phyloP scores from a whole-genome alignment of 1,140 invertebrate genomes.

The Ceratitis capitata region DNA sequence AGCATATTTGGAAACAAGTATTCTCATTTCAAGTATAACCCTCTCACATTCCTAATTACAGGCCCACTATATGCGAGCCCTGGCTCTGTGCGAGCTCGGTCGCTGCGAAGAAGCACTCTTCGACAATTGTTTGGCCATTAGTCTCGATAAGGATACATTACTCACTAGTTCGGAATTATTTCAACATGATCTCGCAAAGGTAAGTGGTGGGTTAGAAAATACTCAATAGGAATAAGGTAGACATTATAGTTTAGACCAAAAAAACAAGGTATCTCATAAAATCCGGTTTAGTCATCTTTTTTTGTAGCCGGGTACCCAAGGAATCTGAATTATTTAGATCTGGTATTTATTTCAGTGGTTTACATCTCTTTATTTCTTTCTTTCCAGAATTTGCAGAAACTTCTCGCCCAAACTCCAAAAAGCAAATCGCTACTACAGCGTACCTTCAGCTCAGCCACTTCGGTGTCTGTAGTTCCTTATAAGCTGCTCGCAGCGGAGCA shows the following conservation, averaged over 20 bases:
- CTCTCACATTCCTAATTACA: conserved; percentile 52
- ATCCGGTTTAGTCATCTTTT: too few relatives aligned
- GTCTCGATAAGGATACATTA: conserved; percentile 60
- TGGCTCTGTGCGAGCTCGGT: conserved; percentile 72
- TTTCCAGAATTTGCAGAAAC: conserved; percentile 60
- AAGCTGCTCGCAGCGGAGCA: conserved; percentile 51
- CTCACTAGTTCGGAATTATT: conserved; percentile 64
- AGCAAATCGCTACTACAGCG: conserved; percentile 47
- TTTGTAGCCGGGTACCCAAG: too few relatives aligned
- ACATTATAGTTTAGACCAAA: too few relatives aligned
- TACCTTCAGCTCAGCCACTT: not conserved
- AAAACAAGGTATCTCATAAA: too few relatives aligned
- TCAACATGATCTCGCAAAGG: conserved; percentile 65
- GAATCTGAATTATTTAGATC: too few relatives aligned
- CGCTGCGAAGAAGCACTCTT: conserved; percentile 76
- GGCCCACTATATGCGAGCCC: conserved; percentile 75
- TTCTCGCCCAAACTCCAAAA: conserved; percentile 60
- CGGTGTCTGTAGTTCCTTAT: conserved; percentile 48
- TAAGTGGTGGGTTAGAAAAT: too few relatives aligned
- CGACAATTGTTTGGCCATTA: conserved; percentile 68
- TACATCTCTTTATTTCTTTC: too few relatives aligned
- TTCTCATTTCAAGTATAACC: not conserved
- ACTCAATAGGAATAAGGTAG: too few relatives aligned
- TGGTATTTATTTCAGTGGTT: too few relatives aligned
- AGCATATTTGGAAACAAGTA: not conserved